phyloP scores from a whole-genome alignment of 2,113 vertebrate species.

The Callipepla squamata region DNA sequence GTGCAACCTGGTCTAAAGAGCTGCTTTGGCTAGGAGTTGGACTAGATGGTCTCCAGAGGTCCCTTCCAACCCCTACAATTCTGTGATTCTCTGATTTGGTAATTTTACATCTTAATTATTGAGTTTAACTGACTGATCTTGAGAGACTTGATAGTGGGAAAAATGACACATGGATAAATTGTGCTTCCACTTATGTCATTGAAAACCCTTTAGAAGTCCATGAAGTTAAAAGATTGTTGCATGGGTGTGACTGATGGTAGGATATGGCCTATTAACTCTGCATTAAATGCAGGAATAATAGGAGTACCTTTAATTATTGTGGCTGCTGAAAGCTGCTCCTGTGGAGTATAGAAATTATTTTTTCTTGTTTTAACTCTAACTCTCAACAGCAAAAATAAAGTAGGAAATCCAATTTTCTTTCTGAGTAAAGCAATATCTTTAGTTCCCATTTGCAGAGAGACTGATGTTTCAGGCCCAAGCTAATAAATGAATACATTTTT shows the following conservation, averaged over 20 bases:
- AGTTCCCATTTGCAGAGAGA: not conserved
- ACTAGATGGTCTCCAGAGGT: no score
- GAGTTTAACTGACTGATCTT: not conserved
- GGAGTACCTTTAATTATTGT: not conserved
- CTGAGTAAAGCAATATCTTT: not conserved
- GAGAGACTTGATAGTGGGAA: not conserved
- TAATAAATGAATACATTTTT: not conserved
- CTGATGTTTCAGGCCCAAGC: not conserved
- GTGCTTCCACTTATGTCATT: not conserved
- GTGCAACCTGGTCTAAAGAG: no score
- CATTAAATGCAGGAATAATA: not conserved
- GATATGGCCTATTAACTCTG: not conserved
- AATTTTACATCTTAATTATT: not conserved
- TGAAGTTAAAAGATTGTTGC: not conserved
- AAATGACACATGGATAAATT: not conserved
- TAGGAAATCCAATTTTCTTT: not conserved
- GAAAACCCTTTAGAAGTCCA: not conserved
- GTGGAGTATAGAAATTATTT: not conserved
- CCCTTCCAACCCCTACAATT: no score
- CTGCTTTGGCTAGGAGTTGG: no score
- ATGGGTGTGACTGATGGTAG: not conserved
- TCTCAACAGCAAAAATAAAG: not conserved
- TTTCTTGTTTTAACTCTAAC: not conserved
- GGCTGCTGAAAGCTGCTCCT: not conserved
- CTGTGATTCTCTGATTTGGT: no score